These are phyloP conservation scores for Micromys minutus DNA, from an alignment of 2,113 vertebrate species.

Conservation along the genomic window DNA sequence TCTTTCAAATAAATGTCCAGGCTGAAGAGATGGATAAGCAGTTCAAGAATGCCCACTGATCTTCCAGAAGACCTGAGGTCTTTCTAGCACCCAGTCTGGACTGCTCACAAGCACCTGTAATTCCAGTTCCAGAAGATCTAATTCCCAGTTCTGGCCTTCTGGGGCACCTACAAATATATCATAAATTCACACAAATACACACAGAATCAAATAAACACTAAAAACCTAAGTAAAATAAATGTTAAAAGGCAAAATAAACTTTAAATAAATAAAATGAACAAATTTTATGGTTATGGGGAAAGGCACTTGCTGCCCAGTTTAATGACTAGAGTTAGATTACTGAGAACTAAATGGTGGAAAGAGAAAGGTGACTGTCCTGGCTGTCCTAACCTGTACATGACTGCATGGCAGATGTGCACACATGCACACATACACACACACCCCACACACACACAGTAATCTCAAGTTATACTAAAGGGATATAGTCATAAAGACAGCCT, in stretches of 20 bases:
- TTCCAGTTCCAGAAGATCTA: background rate
- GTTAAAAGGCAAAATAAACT: background rate
- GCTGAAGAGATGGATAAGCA: background rate
- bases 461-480: background rate
- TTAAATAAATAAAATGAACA: background rate
- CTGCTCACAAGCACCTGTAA: too few relatives aligned
- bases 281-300: background rate
- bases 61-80: background rate
- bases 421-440: background rate
- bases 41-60: background rate
- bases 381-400: background rate
- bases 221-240: background rate
- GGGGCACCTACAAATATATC: background rate
- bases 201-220: background rate
- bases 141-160: background rate
- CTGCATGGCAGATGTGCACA: background rate
- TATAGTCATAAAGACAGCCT: background rate
- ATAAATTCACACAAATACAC: background rate
- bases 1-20: background rate
- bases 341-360: background rate
- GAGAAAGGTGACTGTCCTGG: background rate
- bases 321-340: background rate
- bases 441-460: too few relatives aligned
- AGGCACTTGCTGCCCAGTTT: background rate
- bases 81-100: background rate